Evolutionary conservation across 2,888 invertebrate genomes (phyloP).

Genomic region (Allolobophora icterica): DNA sequence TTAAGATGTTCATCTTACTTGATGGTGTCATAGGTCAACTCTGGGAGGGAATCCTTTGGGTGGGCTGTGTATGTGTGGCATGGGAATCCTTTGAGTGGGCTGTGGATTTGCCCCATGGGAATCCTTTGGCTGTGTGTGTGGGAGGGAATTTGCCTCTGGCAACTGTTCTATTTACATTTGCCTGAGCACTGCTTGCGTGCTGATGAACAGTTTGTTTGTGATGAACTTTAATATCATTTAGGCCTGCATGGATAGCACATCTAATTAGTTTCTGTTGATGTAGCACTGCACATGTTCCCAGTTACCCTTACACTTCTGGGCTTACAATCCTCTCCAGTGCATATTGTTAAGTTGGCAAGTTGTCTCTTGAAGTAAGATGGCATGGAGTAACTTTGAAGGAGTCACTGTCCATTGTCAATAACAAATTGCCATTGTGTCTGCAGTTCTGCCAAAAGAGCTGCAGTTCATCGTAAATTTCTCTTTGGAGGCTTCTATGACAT

Average conservation of each 20-base stretch:
- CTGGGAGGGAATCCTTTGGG: not conserved
- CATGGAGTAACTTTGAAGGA: no score
- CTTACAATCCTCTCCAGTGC: not conserved
- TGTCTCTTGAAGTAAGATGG: no score
- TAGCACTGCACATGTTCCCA: not conserved
- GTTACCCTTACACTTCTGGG: not conserved
- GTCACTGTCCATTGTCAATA: no score
- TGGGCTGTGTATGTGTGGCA: not conserved
- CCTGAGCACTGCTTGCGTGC: not conserved
- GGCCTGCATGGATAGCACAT: not conserved
- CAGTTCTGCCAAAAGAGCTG: no score
- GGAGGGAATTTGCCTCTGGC: no score
- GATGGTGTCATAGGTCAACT: not conserved
- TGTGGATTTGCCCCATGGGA: no score
- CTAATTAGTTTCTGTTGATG: not conserved
- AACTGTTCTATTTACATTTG: not conserved
- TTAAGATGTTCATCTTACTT: not conserved
- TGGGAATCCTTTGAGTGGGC: not conserved
- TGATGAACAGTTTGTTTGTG: not conserved
- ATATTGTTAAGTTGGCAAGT: no score
- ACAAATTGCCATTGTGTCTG: no score
- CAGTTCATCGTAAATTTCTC: no score
- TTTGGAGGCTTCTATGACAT: no score
- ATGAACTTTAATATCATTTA: not conserved
- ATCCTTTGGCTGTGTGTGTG: not conserved